Base-by-base conservation (phyloP, 2,113 vertebrate species). In the Pavo muticus region DNA sequence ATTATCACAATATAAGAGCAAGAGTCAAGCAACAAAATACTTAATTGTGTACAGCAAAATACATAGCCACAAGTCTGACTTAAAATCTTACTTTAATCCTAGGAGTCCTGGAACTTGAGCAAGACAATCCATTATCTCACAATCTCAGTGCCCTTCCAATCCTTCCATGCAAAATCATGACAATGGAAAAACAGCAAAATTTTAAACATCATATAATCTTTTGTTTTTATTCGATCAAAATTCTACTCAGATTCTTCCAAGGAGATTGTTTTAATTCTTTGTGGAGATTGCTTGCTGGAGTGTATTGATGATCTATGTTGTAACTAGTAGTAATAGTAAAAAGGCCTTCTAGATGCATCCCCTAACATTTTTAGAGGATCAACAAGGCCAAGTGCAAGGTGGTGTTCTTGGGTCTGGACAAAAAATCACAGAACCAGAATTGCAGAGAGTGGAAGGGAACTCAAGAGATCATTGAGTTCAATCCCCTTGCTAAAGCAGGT, bases 21-120 rank as follows among this genome's bases (percentile, higher is more conserved):
- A 70, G 64, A 90, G 77, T 63, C 87, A 95, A 84, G 73, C 77
- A 72, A 56, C 81, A 67, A 82, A 96, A 65, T 59, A 65, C 48
- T 69, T 88, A 78, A 35, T 44, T 76, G 44, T 45, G 12, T 64
- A 47, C 59, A 83, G 32, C 1, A 6, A 76, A 84, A 50, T 0
- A 0, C 68, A 42, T 59, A 81, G 64, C 11, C 45, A 40, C 25
- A 30, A 63, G 24, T 25, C 44, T 57, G 44, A 48, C 23, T 81
- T 86, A 30, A 90, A 73, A 35, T 60, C 37, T 47, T 47, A 17
- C 14, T 84, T 81, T 65, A 17, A 24, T 93, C 84, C 40, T 78
- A 25, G 57, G 29, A 92, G 16, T 9, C n/a, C 8, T 44, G 57
- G 15, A 56, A 21, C n/a, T 44, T 65, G 23, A 73, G 78, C 20